Evolutionary conservation across 1,140 invertebrate genomes (phyloP), one percentile per base, ranked within the genome.

Genomic region (Solenopsis fugax): DNA sequence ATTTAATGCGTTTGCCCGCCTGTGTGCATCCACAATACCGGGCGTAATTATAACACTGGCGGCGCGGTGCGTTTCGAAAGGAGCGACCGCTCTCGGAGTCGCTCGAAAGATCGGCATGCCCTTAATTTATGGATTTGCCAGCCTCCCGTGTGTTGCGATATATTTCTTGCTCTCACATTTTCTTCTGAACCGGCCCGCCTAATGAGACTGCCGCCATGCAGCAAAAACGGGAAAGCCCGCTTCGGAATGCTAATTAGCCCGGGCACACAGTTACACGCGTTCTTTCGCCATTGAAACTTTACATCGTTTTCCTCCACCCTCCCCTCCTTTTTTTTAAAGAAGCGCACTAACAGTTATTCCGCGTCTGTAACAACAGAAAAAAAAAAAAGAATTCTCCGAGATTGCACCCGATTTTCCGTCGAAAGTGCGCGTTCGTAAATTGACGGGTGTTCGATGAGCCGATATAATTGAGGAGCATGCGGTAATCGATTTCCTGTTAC

Each of bases 111-210:
- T 84, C 80, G 80, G 80, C 69, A 75, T 84, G 80, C 80, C 69
- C 80, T 84, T 84, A 84, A 84, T 84, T 84, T 84, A 84, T 84
- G 80, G 80, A 84, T 84, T 84, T 84, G n/a, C 80, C 80, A 48
- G 80, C 16, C 67, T 37, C 58, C 24, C 45, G 54, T 50, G 34
- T 85, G 73, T 89, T 89, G 75, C 84, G 80, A 82, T 76, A 73
- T 69, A 86, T 76, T 69, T 71, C 58, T 80, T 52, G 71, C 88
- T 89, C 88, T 89, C 88, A 81, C 88, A 87, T 87, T 89, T 87
- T 77, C 88, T 29, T 69, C 60, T 62, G 64, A 80, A 34, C 52
- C 24, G 73, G 60, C 81, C 73, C 73, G 56, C 52, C 75, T 89
- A 89, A 89, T 86, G 87, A 89, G 87, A 71, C 56, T 37, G 78